A percentile compares a stretch with the other conserved stretches of the same genome.
phyloP scores from a whole-genome alignment of 2,113 vertebrate species.

The Notarius quadriscutis region DNA sequence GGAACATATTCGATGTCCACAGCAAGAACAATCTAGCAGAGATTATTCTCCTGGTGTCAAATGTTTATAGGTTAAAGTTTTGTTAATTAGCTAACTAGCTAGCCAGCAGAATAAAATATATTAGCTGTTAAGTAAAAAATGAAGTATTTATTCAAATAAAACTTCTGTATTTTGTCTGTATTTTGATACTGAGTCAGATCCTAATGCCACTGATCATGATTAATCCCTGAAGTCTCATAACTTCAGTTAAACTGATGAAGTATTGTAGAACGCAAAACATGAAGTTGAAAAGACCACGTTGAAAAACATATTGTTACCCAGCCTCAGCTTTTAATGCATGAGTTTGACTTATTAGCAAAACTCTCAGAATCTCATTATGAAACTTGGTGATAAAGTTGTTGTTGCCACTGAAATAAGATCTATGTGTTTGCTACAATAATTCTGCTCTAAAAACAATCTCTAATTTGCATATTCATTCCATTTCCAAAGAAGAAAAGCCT shows the following conservation, averaged over 20 bases:
- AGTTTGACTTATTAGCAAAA: neutral
- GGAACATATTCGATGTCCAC: neutral
- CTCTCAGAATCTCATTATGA: neutral
- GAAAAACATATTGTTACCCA: neutral
- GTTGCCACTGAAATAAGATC: slow-evolving; percentile 16
- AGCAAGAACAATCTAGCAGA: neutral
- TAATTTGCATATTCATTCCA: slow-evolving; percentile 39
- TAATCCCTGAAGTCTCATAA: neutral
- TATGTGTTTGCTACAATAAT: slow-evolving; percentile 6
- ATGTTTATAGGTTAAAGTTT: neutral
- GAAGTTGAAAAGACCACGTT: neutral
- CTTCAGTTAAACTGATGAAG: neutral
- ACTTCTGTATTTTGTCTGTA: neutral
- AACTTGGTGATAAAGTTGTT: slow-evolving; percentile 34
- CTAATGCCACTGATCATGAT: neutral
- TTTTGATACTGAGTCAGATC: neutral
- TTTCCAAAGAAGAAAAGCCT: slow-evolving; percentile 19
- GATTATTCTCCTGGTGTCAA: neutral
- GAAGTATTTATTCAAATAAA: neutral
- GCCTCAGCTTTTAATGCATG: neutral
- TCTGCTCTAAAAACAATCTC: neutral
- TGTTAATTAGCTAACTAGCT: neutral
- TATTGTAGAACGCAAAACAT: neutral
- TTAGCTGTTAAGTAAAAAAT: neutral
- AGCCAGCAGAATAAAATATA: neutral